phyloP scores from a whole-genome alignment of 64 coral and sea anemone genomes.

The Catalaphyllia jardinei region DNA sequence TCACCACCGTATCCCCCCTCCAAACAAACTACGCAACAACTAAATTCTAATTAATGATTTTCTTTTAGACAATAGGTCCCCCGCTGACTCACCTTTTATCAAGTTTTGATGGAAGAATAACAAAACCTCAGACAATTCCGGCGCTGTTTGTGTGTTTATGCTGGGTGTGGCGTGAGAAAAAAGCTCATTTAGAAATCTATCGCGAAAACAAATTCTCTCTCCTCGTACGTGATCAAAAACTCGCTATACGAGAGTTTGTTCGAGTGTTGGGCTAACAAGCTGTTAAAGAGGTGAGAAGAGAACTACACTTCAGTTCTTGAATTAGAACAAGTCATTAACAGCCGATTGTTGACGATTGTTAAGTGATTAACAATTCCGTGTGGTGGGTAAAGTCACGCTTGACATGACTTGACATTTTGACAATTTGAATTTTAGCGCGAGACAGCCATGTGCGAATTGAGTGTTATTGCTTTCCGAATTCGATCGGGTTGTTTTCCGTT shows the following conservation, averaged over 20 bases:
- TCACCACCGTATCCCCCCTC: too few species aligned
- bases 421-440: slow-evolving; percentile 41
- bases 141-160: neutral
- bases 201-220: neutral
- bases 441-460: slow-evolving; percentile 3
- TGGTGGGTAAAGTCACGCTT: slow-evolving; percentile 16
- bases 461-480: neutral
- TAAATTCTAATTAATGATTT: too few species aligned
- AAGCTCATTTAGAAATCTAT: neutral
- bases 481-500: neutral
- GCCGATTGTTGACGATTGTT: too few species aligned
- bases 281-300: neutral
- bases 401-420: slow-evolving; percentile 4
- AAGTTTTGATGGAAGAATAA: neutral
- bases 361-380: neutral
- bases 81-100: neutral
- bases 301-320: neutral
- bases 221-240: neutral
- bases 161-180: neutral
- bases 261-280: neutral
- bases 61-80: neutral
- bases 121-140: neutral
- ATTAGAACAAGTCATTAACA: neutral
- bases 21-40: too few species aligned
- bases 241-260: too few species aligned